Evolutionary conservation across 2,113 vertebrate genomes (phyloP).

Genomic region (Cyprichromis sp.): DNA sequence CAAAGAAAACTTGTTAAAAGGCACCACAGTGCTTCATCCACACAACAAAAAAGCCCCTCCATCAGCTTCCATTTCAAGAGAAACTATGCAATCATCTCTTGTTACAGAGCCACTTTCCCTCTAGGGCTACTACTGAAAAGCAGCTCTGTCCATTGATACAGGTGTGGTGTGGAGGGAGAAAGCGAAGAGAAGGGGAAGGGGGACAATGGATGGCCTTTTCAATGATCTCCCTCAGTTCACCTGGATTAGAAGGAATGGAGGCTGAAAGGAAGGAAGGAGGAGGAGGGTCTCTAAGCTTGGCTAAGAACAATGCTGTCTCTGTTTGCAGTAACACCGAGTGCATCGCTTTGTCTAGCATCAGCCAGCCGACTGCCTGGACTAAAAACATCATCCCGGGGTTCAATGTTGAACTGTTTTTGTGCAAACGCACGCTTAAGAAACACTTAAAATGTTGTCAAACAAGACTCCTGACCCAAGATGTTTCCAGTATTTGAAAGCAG

Average conservation of each 20-base stretch:
- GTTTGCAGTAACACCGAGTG: slow-evolving; percentile 28
- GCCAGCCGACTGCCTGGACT: neutral
- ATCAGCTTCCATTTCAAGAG: slow-evolving; percentile 27
- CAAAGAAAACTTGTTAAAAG: neutral
- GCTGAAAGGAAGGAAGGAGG: neutral
- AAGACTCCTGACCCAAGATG: neutral
- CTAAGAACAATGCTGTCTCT: slow-evolving; percentile 53
- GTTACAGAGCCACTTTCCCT: slow-evolving; percentile 44
- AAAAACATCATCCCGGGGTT: neutral
- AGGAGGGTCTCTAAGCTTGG: slow-evolving; percentile 5
- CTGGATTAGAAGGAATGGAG: slow-evolving; percentile 28
- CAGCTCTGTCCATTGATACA: slow-evolving; percentile 48
- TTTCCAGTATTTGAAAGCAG: neutral
- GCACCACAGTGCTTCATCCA: neutral
- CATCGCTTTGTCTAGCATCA: slow-evolving; percentile 28
- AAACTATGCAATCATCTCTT: slow-evolving; percentile 50
- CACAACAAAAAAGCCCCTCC: slow-evolving; percentile 6
- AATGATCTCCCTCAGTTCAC: slow-evolving; percentile 30
- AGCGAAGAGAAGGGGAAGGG: too few species aligned
- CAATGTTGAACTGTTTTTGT: neutral
- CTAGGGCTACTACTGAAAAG: slow-evolving; percentile 44
- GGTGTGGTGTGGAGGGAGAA: slow-evolving; percentile 29
- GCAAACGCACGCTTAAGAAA: neutral
- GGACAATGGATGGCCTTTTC: slow-evolving; percentile 55
- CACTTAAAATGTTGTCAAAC: neutral